Conservation (phyloP, 64 coral and sea anemone species). For the Acropora tenuis region DNA sequence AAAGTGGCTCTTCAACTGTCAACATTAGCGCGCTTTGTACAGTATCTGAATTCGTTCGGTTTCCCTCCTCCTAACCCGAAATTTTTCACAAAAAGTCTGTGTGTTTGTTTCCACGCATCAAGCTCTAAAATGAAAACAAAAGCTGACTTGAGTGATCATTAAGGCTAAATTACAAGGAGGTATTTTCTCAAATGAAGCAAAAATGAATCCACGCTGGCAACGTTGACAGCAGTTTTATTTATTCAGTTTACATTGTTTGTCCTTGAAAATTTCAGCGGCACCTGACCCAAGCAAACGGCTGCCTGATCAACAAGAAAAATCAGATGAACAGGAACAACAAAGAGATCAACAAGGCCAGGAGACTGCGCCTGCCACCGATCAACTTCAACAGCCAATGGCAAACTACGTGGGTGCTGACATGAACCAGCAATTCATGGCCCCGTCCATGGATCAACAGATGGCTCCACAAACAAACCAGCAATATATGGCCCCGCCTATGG, state of each 20-base stretch:
- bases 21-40: too few relatives aligned
- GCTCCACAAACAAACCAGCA: conserved; percentile 3
- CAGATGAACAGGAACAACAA: not conserved
- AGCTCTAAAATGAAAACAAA: too few relatives aligned
- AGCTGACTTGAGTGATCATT: too few relatives aligned
- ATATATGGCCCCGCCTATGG: conserved; percentile 11
- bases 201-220: too few relatives aligned
- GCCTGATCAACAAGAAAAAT: conserved; percentile 13
- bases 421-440: conserved; percentile 1
- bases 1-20: too few relatives aligned
- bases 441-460: not conserved
- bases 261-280: conserved; percentile 7
- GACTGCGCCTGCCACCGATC: not conserved
- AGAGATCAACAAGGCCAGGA: not conserved
- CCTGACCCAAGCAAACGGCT: conserved; percentile 19
- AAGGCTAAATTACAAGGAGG: too few relatives aligned
- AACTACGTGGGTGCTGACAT: not conserved
- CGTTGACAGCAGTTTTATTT: not conserved
- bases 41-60: too few relatives aligned
- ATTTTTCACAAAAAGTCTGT: too few relatives aligned
- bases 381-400: not conserved
- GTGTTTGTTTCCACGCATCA: too few relatives aligned
- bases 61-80: too few relatives aligned
- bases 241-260: not conserved
- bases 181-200: too few relatives aligned